A percentile compares a stretch with the other conserved stretches of the same genome.
These are phyloP conservation scores for Drusus annulatus DNA, from an alignment of 1,140 invertebrate genomes.

Conservation along the genomic window DNA sequence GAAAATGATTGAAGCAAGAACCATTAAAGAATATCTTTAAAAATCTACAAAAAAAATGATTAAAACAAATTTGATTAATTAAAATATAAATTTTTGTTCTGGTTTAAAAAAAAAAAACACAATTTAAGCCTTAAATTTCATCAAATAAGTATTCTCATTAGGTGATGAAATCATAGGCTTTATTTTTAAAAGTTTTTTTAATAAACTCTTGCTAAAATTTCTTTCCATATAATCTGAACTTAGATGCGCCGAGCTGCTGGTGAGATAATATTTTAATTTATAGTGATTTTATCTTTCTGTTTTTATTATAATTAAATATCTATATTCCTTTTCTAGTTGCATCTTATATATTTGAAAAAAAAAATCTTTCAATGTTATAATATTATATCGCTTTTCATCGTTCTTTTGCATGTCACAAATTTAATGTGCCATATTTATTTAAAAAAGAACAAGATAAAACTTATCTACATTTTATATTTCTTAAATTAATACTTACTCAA, in stretches of 20 bases:
- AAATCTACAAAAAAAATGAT: no score
- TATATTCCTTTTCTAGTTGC: slow-evolving; percentile 16
- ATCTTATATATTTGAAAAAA: not conserved
- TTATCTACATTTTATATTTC: no score
- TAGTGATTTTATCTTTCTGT: slow-evolving; percentile 9
- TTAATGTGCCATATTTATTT: slow-evolving; percentile 9
- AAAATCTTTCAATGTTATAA: slow-evolving; percentile 7
- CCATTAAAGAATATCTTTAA: no score
- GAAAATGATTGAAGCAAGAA: not conserved
- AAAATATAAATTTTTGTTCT: no score
- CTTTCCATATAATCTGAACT: slow-evolving; percentile 14
- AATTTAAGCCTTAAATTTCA: no score
- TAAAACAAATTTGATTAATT: no score
- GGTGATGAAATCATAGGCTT: no score
- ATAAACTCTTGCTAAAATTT: not conserved
- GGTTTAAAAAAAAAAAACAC: no score
- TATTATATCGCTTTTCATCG: slow-evolving; percentile 8
- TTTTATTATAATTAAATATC: not conserved
- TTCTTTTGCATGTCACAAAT: slow-evolving; percentile 8
- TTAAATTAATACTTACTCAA: no score
- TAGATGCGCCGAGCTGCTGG: slow-evolving; percentile 34
- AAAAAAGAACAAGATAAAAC: no score
- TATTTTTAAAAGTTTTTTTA: no score
- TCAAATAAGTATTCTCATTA: no score
- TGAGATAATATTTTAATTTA: slow-evolving; percentile 9